phyloP scores from a whole-genome alignment of 2,797 vertebrate species.

The Sardinella longiceps region DNA sequence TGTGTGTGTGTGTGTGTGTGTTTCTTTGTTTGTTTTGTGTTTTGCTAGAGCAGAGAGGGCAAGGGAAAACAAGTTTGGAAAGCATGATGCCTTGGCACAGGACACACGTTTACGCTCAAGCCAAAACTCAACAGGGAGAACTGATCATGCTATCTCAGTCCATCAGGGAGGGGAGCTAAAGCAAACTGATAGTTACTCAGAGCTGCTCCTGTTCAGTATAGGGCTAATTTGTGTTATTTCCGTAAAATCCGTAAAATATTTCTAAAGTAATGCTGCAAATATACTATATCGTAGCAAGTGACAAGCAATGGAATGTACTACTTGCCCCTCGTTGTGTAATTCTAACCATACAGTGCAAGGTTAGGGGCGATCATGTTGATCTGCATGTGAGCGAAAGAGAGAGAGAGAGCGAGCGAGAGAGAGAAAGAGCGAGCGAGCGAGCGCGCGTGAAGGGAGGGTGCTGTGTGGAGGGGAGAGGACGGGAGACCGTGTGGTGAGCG shows the following conservation, averaged over 20 bases:
- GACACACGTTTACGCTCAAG: not conserved
- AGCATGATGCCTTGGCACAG: not conserved
- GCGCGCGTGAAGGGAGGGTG: slow-evolving; percentile 1
- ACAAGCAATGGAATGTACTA: not conserved
- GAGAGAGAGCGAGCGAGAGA: not conserved
- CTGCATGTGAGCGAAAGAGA: not conserved
- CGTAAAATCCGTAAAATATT: too few species aligned
- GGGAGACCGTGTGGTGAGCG: not conserved
- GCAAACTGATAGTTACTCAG: not conserved
- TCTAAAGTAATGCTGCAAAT: too few species aligned
- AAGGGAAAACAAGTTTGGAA: not conserved
- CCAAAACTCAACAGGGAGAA: not conserved
- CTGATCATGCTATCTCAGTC: not conserved
- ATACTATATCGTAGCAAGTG: not conserved
- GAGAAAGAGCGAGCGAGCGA: not conserved
- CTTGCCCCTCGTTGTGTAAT: not conserved
- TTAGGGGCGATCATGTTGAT: slow-evolving; percentile 8
- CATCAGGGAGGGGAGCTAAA: not conserved
- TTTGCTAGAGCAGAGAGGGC: not conserved
- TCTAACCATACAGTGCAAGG: not conserved
- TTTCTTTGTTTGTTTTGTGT: not conserved
- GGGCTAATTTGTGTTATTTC: too few species aligned
- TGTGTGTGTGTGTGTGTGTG: not conserved
- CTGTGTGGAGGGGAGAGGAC: not conserved
- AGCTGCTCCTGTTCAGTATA: not conserved